These are phyloP conservation scores for Collichthys lucidus DNA, from an alignment of 2,113 vertebrate species.

Conservation along the genomic window DNA sequence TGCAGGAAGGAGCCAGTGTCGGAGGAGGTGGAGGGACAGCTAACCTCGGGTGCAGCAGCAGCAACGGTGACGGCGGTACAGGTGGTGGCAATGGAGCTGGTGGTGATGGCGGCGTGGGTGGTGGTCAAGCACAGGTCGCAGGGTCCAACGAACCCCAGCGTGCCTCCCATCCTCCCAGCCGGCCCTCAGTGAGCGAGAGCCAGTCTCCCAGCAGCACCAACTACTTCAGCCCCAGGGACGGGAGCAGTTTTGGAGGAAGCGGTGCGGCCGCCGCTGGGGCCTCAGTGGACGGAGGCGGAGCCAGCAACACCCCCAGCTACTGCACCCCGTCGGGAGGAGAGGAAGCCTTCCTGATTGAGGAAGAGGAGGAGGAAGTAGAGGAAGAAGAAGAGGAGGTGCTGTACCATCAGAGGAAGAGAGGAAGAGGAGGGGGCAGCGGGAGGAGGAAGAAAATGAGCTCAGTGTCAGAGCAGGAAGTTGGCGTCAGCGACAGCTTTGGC, in stretches of 20 bases:
- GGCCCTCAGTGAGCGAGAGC: conserved; percentile 85
- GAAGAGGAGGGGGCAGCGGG: conserved; percentile 66
- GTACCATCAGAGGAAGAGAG: conserved; percentile 79
- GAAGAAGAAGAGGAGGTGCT: conserved; percentile 79
- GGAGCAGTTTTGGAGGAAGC: conserved; percentile 70
- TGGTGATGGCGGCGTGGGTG: not conserved
- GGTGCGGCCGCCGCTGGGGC: conserved; percentile 54
- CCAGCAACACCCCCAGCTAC: conserved; percentile 82
- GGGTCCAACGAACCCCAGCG: conserved; percentile 72
- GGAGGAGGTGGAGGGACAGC: conserved; percentile 31
- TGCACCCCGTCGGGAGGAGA: conserved; percentile 82
- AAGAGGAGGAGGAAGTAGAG: conserved; percentile 77
- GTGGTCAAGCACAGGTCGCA: conserved; percentile 8
- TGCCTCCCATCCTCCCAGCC: conserved; percentile 70
- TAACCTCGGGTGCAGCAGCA: conserved; percentile 70
- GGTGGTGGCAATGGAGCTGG: conserved; percentile 54
- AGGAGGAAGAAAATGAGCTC: conserved; percentile 78
- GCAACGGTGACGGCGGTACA: conserved; percentile 41
- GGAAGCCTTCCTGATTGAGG: conserved; percentile 81
- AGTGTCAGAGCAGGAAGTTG: conserved; percentile 85
- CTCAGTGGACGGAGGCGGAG: conserved; percentile 60
- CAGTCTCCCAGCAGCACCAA: conserved; percentile 94
- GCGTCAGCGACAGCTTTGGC: conserved; percentile 87
- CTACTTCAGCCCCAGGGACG: conserved; percentile 91
- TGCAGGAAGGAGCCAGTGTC: conserved; percentile 22